phyloP scores from a whole-genome alignment of 2,113 vertebrate genomes.

The Lontra canadensis region DNA sequence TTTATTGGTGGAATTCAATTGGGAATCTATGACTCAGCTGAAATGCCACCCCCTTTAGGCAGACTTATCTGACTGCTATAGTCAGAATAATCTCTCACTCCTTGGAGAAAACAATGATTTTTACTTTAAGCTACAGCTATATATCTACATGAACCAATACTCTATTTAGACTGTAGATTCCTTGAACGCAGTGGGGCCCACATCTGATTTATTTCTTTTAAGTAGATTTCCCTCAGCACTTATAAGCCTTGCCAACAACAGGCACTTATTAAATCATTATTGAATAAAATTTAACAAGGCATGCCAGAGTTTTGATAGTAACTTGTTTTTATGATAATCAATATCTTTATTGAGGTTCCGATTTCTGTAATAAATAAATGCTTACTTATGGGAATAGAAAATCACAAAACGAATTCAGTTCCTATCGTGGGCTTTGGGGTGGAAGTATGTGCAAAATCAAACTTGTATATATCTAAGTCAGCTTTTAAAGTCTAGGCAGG shows the following conservation, averaged over 20 bases:
- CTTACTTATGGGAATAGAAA: background rate
- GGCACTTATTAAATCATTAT: background rate
- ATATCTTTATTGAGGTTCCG: background rate
- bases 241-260: background rate
- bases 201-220: background rate
- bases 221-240: background rate
- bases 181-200: background rate
- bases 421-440: background rate
- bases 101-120: background rate
- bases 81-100: background rate
- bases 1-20: background rate
- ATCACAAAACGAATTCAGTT: background rate
- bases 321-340: background rate
- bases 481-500: background rate
- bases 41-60: background rate
- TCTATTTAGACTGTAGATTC: background rate
- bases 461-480: background rate
- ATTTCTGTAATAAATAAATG: background rate
- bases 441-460: background rate
- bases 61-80: background rate
- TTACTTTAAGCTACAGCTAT: background rate
- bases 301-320: background rate
- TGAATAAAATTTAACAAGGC: conserved; percentile 28
- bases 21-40: background rate
- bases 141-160: background rate